Evolutionary conservation across 2,797 vertebrate genomes (phyloP).

Genomic region (Crypturellus tataupa): DNA sequence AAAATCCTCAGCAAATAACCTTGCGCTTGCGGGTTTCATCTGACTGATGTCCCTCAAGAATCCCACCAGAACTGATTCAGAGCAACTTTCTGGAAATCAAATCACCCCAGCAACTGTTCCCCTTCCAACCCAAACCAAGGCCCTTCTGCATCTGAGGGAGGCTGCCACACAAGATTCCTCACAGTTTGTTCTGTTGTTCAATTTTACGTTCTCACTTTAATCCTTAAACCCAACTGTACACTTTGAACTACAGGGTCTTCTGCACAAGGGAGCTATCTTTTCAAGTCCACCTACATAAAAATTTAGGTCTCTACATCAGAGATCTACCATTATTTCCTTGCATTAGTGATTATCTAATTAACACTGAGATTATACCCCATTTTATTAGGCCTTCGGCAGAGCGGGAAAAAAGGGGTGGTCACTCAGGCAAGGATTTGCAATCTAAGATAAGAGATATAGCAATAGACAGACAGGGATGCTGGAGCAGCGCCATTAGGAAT

Average conservation of each 20-base stretch:
- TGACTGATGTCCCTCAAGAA: background rate
- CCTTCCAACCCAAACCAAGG: background rate
- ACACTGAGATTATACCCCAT: background rate
- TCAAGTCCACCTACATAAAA: background rate
- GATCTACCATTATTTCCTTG: background rate
- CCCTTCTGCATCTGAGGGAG: background rate
- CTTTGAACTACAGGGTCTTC: background rate
- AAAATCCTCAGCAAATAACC: background rate
- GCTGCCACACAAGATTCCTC: background rate
- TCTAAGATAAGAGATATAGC: background rate
- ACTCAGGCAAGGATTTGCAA: background rate
- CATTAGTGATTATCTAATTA: background rate
- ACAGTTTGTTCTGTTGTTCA: background rate
- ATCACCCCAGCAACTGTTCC: background rate
- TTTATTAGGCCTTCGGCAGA: background rate
- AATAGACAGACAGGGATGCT: background rate
- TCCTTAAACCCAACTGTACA: background rate
- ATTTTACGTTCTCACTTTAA: background rate
- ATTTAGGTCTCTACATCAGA: background rate
- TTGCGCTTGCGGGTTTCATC: background rate
- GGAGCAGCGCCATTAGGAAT: accelerated
- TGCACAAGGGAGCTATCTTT: background rate
- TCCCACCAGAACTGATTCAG: background rate
- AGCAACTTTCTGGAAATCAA: background rate
- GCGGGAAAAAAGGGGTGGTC: background rate